Conservation (phyloP, 2,888 invertebrate species). For the Drosophila heteroneura region DNA sequence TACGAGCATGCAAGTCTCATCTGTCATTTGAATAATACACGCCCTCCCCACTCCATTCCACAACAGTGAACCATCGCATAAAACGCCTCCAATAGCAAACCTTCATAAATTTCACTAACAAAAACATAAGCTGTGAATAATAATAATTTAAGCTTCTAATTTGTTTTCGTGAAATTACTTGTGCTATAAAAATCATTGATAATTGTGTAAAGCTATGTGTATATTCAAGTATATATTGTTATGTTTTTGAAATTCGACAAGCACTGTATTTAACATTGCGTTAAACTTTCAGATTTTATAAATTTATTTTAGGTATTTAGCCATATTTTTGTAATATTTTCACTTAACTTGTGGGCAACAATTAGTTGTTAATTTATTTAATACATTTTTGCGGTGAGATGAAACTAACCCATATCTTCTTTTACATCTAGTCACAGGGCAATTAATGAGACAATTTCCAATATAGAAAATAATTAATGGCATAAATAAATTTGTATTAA, state of each 20-base stretch:
- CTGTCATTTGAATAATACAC: constrained; percentile 65
- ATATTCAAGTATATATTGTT: not conserved
- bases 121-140: constrained; percentile 27
- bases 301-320: not conserved
- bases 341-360: not conserved
- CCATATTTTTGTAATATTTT: not conserved
- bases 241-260: not conserved
- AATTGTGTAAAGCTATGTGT: not conserved
- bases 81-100: constrained; percentile 22
- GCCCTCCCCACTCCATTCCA: not conserved
- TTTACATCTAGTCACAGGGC: not conserved
- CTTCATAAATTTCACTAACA: constrained; percentile 49
- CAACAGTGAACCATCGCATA: constrained; percentile 22
- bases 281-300: not conserved
- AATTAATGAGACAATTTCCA: not conserved
- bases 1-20: constrained; percentile 49
- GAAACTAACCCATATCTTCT: not conserved
- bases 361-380: not conserved
- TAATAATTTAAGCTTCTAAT: not conserved
- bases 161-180: not conserved
- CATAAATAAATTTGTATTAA: not conserved
- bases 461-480: not conserved
- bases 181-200: not conserved
- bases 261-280: not conserved
- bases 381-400: not conserved